These are phyloP conservation scores for Stenichneumon culpator DNA, from an alignment of 2,888 invertebrate species.

Conservation along the genomic window DNA sequence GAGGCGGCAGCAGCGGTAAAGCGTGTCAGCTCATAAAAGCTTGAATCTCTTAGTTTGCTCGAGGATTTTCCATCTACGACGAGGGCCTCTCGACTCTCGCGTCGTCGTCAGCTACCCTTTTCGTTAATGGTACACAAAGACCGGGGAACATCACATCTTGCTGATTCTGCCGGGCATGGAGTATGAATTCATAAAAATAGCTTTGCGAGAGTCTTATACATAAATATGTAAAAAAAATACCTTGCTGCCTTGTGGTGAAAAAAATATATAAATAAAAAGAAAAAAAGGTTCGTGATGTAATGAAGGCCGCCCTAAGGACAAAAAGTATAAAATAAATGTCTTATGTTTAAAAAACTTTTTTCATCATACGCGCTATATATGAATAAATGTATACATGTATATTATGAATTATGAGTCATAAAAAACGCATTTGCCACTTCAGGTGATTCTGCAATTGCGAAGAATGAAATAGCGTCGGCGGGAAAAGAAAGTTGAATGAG, in stretches of 20 bases:
- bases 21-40: constrained; percentile 39
- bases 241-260: too few relatives aligned
- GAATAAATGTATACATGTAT: neutral
- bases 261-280: neutral
- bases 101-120: constrained; percentile 19
- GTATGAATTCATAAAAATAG: constrained; percentile 39
- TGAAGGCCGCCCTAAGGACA: too few relatives aligned
- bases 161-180: constrained; percentile 30
- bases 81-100: constrained; percentile 29
- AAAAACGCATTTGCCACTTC: neutral
- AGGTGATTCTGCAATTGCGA: neutral
- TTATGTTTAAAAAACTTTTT: neutral
- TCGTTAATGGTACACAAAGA: neutral
- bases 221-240: neutral
- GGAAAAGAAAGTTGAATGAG: neutral
- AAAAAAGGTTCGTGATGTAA: too few relatives aligned
- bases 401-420: neutral
- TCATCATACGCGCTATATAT: neutral
- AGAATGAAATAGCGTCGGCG: too few relatives aligned
- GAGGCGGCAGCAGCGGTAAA: neutral
- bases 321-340: too few relatives aligned
- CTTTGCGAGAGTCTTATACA: neutral
- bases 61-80: constrained; percentile 25
- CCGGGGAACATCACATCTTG: constrained; percentile 38
- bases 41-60: constrained; percentile 16